Percentiles rank a stretch among this genome's conserved stretches.
phyloP scores from a whole-genome alignment of 92 coral and sea anemone genomes.

The Palythoa grandis region DNA sequence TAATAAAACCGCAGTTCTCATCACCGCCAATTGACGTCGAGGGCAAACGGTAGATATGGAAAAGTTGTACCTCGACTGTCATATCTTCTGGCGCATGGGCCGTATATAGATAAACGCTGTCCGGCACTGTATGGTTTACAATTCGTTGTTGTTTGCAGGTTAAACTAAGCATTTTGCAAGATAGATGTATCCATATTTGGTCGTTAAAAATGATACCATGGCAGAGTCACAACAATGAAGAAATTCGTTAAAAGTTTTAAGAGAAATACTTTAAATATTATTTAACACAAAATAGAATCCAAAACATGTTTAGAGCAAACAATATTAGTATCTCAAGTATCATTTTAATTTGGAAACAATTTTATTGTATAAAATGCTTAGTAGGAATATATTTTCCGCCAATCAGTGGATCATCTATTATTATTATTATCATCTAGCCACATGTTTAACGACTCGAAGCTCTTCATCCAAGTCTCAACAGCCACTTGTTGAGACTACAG shows the following conservation, averaged over 20 bases:
- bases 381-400: background rate
- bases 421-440: no score
- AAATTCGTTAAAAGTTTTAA: constrained; percentile 2
- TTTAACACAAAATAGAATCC: background rate
- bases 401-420: background rate
- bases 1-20: background rate
- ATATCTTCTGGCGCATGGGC: background rate
- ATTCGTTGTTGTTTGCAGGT: background rate
- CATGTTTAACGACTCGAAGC: background rate
- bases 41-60: background rate
- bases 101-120: background rate
- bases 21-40: background rate
- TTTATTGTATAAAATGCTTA: background rate
- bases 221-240: constrained; percentile 5
- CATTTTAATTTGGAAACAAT: background rate
- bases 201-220: background rate
- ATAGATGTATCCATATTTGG: background rate
- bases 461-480: background rate
- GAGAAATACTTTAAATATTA: constrained; percentile 7
- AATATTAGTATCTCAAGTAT: background rate
- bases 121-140: background rate
- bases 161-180: background rate
- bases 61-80: background rate
- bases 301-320: background rate
- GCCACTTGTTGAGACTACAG: no score